Conservation (phyloP, 2,797 vertebrate species). For the Acanthopagrus latus region DNA sequence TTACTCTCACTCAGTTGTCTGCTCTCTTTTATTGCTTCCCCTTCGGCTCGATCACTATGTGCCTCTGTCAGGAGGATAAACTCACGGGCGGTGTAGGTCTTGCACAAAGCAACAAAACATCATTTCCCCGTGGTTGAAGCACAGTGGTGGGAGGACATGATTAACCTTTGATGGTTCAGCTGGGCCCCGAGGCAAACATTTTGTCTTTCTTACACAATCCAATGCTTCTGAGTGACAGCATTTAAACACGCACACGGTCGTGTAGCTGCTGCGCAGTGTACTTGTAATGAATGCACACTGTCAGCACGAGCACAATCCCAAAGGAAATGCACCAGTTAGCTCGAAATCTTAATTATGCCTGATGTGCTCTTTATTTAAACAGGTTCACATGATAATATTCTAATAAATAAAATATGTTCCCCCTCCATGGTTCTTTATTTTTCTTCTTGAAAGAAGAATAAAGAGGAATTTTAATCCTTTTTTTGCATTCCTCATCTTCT, state of each 20-base stretch:
- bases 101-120: conserved; percentile 45
- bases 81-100: not conserved
- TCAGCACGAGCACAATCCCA: conserved; percentile 46
- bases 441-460: not conserved
- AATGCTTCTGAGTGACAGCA: not conserved
- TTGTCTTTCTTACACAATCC: not conserved
- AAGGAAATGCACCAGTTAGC: conserved; percentile 38
- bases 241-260: conserved; percentile 2
- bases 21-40: not conserved
- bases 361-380: not conserved
- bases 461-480: too few relatives aligned
- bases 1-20: not conserved
- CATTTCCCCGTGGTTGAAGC: conserved; percentile 8
- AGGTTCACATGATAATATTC: conserved; percentile 11
- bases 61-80: conserved; percentile 4
- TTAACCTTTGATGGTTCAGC: conserved; percentile 37
- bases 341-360: conserved; percentile 26
- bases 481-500: not conserved
- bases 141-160: not conserved
- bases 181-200: conserved; percentile 28
- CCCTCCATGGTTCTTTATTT: not conserved
- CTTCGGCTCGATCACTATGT: not conserved
- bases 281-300: conserved; percentile 10
- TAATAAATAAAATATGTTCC: not conserved
- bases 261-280: not conserved